These are phyloP conservation scores for Pagrus major DNA, from an alignment of 2,113 vertebrate genomes.

Conservation along the genomic window DNA sequence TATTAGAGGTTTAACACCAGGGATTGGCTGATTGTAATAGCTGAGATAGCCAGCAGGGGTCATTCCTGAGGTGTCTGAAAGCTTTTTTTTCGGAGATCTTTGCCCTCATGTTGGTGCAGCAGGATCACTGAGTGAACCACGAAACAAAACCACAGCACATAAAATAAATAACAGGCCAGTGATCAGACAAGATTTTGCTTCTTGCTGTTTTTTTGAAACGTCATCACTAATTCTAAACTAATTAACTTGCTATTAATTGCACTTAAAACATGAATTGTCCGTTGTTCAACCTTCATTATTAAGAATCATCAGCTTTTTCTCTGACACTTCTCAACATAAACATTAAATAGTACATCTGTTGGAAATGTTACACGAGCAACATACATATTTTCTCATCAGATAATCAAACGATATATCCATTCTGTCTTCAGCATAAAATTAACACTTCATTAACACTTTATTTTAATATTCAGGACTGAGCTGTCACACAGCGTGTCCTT, in stretches of 20 bases:
- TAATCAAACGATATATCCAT: constrained; percentile 5
- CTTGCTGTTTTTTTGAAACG: neutral
- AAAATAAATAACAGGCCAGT: constrained; percentile 29
- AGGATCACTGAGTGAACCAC: constrained; percentile 12
- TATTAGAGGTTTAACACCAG: neutral
- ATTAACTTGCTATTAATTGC: constrained; percentile 65
- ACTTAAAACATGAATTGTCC: constrained; percentile 56
- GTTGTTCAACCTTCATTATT: neutral
- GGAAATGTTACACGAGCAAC: constrained; percentile 23
- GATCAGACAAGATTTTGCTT: neutral
- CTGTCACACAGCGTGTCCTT: constrained; percentile 26
- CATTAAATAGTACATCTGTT: constrained; percentile 32
- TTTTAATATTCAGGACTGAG: constrained; percentile 11
- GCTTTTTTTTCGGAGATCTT: neutral
- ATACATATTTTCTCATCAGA: neutral
- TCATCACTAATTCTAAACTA: neutral
- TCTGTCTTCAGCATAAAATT: constrained; percentile 33
- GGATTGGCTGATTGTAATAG: constrained; percentile 17
- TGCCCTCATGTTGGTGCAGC: constrained; percentile 6
- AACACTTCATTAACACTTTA: neutral
- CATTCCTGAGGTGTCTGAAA: constrained; percentile 52
- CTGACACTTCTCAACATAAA: constrained; percentile 14
- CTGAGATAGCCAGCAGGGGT: constrained; percentile 58
- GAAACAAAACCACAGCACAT: constrained; percentile 40
- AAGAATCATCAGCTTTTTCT: constrained; percentile 1